Evolutionary conservation across 1,140 invertebrate species (phyloP).

Genomic region (Condylostylus longicornis): DNA sequence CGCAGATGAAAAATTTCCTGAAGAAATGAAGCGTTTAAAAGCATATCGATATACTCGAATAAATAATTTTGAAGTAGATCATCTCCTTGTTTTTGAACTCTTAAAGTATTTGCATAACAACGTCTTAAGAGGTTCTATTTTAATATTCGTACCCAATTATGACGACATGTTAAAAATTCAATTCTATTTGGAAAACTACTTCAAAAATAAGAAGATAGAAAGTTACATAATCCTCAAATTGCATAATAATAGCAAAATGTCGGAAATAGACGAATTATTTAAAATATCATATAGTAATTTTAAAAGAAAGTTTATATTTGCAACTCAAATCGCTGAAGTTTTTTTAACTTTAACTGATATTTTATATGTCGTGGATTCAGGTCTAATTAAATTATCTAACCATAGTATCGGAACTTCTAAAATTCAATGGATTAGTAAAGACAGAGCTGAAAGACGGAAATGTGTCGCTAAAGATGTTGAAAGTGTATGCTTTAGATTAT

Average conservation of each 20-base stretch:
- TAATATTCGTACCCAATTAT: conserved; percentile 20
- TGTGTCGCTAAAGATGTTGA: neutral
- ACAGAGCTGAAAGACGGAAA: conserved; percentile 11
- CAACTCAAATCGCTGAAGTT: conserved; percentile 20
- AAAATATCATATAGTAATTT: neutral
- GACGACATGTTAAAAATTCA: conserved; percentile 17
- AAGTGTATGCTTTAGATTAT: conserved; percentile 19
- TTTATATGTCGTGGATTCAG: conserved; percentile 22
- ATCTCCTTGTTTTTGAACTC: too few relatives aligned
- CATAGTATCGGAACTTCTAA: conserved; percentile 9
- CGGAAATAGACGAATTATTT: conserved; percentile 5
- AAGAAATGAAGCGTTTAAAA: too few relatives aligned
- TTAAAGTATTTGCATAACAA: too few relatives aligned
- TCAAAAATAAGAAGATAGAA: conserved; percentile 12
- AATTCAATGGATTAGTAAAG: conserved; percentile 18
- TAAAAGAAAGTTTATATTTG: conserved; percentile 14
- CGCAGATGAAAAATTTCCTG: too few relatives aligned
- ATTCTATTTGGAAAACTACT: conserved; percentile 15
- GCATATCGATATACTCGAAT: too few relatives aligned
- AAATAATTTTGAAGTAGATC: too few relatives aligned
- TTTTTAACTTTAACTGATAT: conserved; percentile 13
- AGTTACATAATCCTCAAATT: conserved; percentile 13
- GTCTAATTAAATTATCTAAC: conserved; percentile 6
- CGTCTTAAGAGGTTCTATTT: too few relatives aligned
- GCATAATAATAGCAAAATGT: too few relatives aligned